Percentiles rank a stretch among this genome's conserved stretches.
These are phyloP conservation scores for Synergus itoensis DNA, from an alignment of 2,888 invertebrate genomes.

Conservation along the genomic window DNA sequence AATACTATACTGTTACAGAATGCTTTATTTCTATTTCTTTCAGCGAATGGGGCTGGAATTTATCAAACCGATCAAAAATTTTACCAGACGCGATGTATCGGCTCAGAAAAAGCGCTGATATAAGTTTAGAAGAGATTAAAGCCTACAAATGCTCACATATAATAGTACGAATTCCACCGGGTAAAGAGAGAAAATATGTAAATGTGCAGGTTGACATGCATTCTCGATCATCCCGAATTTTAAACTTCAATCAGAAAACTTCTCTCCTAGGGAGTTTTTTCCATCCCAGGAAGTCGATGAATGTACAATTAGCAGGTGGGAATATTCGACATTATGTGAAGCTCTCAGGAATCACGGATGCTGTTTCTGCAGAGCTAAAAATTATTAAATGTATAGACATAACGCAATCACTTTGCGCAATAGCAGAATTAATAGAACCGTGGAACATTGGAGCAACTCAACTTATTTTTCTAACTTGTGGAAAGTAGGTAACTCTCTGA, in stretches of 20 bases:
- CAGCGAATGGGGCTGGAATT: constrained; percentile 81
- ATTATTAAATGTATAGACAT: constrained; percentile 58
- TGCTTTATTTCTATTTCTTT: constrained; percentile 55
- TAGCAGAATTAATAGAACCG: constrained; percentile 68
- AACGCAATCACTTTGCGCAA: constrained; percentile 55
- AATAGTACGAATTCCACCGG: constrained; percentile 83
- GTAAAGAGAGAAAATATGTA: constrained; percentile 54
- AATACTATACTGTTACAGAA: neutral
- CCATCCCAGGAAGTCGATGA: constrained; percentile 49
- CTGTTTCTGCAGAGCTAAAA: constrained; percentile 64
- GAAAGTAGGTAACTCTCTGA: constrained; percentile 57
- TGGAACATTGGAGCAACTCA: constrained; percentile 64
- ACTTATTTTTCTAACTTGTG: constrained; percentile 60
- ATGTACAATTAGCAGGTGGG: constrained; percentile 57
- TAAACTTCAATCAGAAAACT: constrained; percentile 49
- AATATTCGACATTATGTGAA: constrained; percentile 63
- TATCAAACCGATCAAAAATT: constrained; percentile 81
- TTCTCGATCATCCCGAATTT: constrained; percentile 46
- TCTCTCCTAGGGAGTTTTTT: constrained; percentile 50
- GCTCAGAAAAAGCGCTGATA: constrained; percentile 78
- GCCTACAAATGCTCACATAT: constrained; percentile 84
- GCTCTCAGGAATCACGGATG: constrained; percentile 60
- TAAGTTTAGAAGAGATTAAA: constrained; percentile 83
- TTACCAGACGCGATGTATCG: constrained; percentile 78
- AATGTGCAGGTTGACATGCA: constrained; percentile 57